Percentiles rank a stretch among this genome's conserved stretches.
Evolutionary conservation across 2,888 invertebrate species (phyloP).

Genomic region (Amphipyra tragopoginis): DNA sequence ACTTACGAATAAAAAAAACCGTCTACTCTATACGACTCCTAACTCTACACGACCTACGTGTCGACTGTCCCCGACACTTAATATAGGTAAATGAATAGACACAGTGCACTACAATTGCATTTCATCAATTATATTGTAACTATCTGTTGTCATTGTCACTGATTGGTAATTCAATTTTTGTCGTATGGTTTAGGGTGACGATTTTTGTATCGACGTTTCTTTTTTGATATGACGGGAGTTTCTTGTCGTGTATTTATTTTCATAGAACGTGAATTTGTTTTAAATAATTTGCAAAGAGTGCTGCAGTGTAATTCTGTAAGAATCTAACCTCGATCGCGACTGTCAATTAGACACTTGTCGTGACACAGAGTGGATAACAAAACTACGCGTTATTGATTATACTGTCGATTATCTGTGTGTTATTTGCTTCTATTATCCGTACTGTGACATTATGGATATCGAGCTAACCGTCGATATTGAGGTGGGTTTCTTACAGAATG

Average conservation of each 20-base stretch:
- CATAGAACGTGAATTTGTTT: no score
- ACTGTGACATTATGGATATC: no score
- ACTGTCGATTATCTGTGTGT: no score
- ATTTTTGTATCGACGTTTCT: conserved; percentile 18
- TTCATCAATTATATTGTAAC: conserved; percentile 78
- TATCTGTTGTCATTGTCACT: conserved; percentile 54
- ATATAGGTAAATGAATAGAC: conserved; percentile 78
- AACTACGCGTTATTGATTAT: no score
- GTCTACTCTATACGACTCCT: conserved; percentile 9
- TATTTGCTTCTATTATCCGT: no score
- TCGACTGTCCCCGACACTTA: conserved; percentile 71
- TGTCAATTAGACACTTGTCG: no score
- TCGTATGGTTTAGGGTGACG: conserved; percentile 2
- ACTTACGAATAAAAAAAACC: background rate
- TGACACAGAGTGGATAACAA: no score
- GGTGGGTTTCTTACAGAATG: no score
- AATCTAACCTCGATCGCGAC: no score
- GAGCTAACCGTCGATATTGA: no score
- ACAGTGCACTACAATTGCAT: conserved; percentile 69
- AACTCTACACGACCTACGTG: conserved; percentile 54
- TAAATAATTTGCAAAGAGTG: no score
- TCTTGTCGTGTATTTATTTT: background rate
- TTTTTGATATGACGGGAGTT: conserved; percentile 1
- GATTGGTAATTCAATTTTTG: conserved; percentile 52
- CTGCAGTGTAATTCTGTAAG: no score